Evolutionary conservation across 2,888 invertebrate genomes (phyloP).

Genomic region (Baronia brevicornis): DNA sequence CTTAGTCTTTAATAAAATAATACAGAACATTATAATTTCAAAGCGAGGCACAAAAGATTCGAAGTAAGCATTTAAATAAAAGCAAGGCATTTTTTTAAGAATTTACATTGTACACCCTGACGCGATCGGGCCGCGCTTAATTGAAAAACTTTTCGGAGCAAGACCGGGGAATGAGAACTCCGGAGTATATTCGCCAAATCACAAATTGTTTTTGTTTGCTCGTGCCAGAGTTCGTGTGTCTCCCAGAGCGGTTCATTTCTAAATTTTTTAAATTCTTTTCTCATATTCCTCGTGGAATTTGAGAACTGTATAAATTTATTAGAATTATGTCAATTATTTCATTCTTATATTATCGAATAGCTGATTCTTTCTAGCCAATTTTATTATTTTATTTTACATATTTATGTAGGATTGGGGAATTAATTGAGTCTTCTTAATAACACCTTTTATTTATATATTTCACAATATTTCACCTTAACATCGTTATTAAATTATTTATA

Average conservation of each 20-base stretch:
- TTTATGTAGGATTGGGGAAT: too few species aligned
- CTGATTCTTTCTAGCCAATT: too few species aligned
- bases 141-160: slow-evolving; percentile 54
- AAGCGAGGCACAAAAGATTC: slow-evolving; percentile 17
- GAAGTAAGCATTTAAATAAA: slow-evolving; percentile 20
- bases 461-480: too few species aligned
- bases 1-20: slow-evolving; percentile 16
- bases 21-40: slow-evolving; percentile 15
- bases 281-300: too few species aligned
- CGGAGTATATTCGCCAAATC: slow-evolving; percentile 39
- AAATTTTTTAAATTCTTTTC: slow-evolving; percentile 17
- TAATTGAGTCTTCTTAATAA: too few species aligned
- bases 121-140: slow-evolving; percentile 37
- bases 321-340: too few species aligned
- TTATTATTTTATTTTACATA: too few species aligned
- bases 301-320: too few species aligned
- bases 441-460: too few species aligned
- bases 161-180: slow-evolving; percentile 34
- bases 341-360: too few species aligned
- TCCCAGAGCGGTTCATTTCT: slow-evolving; percentile 29
- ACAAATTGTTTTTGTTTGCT: slow-evolving; percentile 52
- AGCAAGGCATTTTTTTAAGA: slow-evolving; percentile 19
- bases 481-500: too few species aligned
- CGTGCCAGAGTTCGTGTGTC: slow-evolving; percentile 30
- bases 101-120: slow-evolving; percentile 19